Evolutionary conservation across 2,888 invertebrate genomes (phyloP).

Genomic region (Pilophorus perplexus): DNA sequence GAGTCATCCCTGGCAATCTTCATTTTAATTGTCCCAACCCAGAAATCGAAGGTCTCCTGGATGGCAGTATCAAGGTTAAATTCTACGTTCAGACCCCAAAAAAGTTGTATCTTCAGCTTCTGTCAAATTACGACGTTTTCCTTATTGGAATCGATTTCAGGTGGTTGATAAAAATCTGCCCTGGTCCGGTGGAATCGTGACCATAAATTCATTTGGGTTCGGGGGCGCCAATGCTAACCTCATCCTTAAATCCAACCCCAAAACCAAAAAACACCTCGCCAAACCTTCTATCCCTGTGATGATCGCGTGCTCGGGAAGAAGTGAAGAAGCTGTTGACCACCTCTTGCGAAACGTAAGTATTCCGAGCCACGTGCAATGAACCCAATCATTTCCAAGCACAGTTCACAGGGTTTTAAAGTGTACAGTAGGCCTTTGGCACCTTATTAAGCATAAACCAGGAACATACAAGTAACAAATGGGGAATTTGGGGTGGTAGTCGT

Average conservation of each 20-base stretch:
- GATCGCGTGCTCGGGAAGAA: slow-evolving; percentile 79
- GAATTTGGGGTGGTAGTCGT: no score
- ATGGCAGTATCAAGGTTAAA: slow-evolving; percentile 77
- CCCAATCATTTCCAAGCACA: no score
- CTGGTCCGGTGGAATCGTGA: slow-evolving; percentile 89
- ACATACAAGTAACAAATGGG: no score
- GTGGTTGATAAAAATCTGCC: slow-evolving; percentile 79
- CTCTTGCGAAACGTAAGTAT: slow-evolving; percentile 59
- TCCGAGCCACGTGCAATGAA: no score
- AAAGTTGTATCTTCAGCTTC: neutral
- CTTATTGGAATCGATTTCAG: no score
- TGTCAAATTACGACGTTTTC: neutral
- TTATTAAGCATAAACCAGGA: no score
- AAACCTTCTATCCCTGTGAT: slow-evolving; percentile 63
- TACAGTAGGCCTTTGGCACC: no score
- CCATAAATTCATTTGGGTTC: slow-evolving; percentile 96
- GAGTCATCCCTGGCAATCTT: slow-evolving; percentile 85
- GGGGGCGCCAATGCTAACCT: slow-evolving; percentile 96
- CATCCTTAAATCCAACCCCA: slow-evolving; percentile 75
- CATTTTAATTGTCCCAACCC: slow-evolving; percentile 84
- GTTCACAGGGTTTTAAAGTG: no score
- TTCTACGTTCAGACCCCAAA: neutral
- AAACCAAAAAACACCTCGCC: slow-evolving; percentile 62
- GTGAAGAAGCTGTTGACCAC: slow-evolving; percentile 69
- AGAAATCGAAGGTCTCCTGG: slow-evolving; percentile 84